Evolutionary conservation across 2,113 vertebrate species (phyloP).

Genomic region (Hystrix cristata): DNA sequence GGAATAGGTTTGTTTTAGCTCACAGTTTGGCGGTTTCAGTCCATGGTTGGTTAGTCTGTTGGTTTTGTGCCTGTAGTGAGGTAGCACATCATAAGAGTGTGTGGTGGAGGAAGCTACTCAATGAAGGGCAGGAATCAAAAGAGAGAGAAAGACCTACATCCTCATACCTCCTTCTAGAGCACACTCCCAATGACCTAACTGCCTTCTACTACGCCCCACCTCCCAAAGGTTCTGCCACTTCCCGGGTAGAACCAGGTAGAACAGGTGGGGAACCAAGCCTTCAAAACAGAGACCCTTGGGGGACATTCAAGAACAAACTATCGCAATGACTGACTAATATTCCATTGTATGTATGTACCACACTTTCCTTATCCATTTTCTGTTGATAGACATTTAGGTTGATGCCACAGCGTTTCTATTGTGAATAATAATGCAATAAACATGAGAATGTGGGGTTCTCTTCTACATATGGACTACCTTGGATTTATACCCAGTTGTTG

Average conservation of each 20-base stretch:
- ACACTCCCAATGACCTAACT: not conserved
- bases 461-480: not conserved
- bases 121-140: not conserved
- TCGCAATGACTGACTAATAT: not conserved
- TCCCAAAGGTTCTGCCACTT: not conserved
- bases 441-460: not conserved
- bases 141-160: not conserved
- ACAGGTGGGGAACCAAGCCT: not conserved
- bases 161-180: too few species aligned
- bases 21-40: not conserved
- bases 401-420: too few species aligned
- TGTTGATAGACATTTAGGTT: not conserved
- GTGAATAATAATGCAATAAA: not conserved
- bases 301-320: not conserved
- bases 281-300: not conserved
- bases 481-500: not conserved
- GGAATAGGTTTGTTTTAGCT: not conserved
- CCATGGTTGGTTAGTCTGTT: not conserved
- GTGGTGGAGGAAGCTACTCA: not conserved
- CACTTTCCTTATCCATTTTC: not conserved
- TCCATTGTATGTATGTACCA: not conserved
- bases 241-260: not conserved
- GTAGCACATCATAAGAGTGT: not conserved
- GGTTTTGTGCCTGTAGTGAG: not conserved
- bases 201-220: not conserved